phyloP scores from a whole-genome alignment of 1,140 invertebrate genomes.

The Hydropsyche tenuis region DNA sequence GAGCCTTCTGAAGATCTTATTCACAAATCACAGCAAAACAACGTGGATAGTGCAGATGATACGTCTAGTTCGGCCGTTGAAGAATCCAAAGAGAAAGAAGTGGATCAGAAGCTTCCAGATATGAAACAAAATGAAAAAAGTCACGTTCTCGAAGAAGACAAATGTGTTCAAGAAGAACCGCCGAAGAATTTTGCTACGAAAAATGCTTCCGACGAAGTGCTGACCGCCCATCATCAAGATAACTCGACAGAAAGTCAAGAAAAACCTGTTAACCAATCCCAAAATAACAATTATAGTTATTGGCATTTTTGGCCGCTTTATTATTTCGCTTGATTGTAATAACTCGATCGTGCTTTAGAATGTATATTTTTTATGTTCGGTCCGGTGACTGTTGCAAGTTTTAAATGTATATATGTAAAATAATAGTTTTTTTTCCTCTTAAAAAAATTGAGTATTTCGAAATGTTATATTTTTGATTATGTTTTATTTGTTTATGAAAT shows the following conservation, averaged over 20 bases:
- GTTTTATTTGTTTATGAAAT: too few relatives aligned
- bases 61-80: neutral
- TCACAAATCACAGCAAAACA: too few relatives aligned
- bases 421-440: too few relatives aligned
- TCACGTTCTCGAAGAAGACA: neutral
- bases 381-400: too few relatives aligned
- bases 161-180: neutral
- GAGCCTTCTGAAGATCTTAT: neutral
- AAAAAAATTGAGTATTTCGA: too few relatives aligned
- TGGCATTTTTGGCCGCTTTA: slow-evolving; percentile 48
- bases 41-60: neutral
- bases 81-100: neutral
- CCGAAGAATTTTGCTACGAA: neutral
- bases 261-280: slow-evolving; percentile 11
- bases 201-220: neutral
- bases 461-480: too few relatives aligned
- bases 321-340: slow-evolving; percentile 45
- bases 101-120: neutral
- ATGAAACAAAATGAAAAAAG: neutral
- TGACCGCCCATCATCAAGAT: neutral
- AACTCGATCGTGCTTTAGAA: too few relatives aligned
- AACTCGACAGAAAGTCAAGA: slow-evolving; percentile 30
- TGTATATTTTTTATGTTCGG: too few relatives aligned
- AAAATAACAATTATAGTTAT: slow-evolving; percentile 35
- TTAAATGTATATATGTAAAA: too few relatives aligned